Percentiles rank a stretch among this genome's conserved stretches.
phyloP scores from a whole-genome alignment of 2,888 invertebrate species.

The Acronicta aceris region DNA sequence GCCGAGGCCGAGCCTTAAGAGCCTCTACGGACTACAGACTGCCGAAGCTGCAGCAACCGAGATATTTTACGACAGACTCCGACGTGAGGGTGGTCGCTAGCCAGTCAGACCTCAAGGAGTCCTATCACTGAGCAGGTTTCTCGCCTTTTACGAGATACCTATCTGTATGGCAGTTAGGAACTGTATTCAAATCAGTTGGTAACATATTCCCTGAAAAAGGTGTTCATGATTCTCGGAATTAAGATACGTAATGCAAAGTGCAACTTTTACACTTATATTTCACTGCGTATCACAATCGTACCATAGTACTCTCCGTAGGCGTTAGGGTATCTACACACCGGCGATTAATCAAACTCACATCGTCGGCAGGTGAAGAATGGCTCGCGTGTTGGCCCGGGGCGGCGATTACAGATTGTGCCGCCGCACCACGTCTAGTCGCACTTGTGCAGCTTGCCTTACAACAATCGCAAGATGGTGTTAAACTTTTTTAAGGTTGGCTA shows the following conservation, averaged over 20 bases:
- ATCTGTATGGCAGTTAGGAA: too few species aligned
- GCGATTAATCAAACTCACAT: constrained; percentile 66
- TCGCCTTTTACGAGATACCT: too few species aligned
- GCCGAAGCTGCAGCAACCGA: too few species aligned
- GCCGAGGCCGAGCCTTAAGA: too few species aligned
- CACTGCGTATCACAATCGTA: constrained; percentile 49
- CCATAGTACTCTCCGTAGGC: constrained; percentile 50
- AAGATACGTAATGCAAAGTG: constrained; percentile 33
- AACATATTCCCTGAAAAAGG: too few species aligned
- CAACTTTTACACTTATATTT: constrained; percentile 37
- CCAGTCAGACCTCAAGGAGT: too few species aligned
- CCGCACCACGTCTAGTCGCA: constrained; percentile 42
- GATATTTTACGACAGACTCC: too few species aligned
- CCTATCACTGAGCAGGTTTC: too few species aligned
- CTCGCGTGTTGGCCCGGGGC: constrained; percentile 65
- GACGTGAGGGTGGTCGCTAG: too few species aligned
- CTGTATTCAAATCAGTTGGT: too few species aligned
- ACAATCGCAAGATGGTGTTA: constrained; percentile 47
- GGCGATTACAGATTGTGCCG: constrained; percentile 67
- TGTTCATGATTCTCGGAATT: background rate
- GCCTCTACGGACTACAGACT: too few species aligned
- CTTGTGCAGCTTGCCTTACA: constrained; percentile 44
- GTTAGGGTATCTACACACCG: constrained; percentile 57
- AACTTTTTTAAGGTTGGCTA: constrained; percentile 21
- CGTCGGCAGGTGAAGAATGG: constrained; percentile 62